phyloP scores from a whole-genome alignment of 2,888 invertebrate genomes.

The Margaritifera margaritifera region DNA sequence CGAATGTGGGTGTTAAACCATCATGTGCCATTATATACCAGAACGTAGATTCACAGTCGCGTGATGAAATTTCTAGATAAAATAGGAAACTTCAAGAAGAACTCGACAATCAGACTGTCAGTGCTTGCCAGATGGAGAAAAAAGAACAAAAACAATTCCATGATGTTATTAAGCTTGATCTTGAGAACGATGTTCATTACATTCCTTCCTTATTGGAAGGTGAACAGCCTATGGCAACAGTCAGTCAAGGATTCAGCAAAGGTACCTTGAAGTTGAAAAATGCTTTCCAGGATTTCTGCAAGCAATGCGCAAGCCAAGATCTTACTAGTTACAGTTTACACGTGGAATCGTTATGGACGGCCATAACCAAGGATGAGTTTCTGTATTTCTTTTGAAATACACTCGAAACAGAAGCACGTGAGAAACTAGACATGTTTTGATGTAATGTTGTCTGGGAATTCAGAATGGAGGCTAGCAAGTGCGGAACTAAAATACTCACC shows the following conservation, averaged over 20 bases:
- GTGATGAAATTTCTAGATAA: no score
- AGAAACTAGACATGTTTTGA: background rate
- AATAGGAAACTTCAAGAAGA: no score
- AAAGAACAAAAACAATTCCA: background rate
- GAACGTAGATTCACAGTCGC: slow-evolving; percentile 1
- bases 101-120: no score
- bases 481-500: no score
- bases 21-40: slow-evolving; percentile 13
- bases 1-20: background rate
- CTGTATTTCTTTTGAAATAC: slow-evolving; percentile 22
- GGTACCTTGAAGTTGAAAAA: background rate
- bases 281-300: background rate
- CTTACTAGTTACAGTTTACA: no score
- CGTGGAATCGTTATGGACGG: slow-evolving; percentile 11
- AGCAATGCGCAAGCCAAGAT: background rate
- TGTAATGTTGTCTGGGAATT: background rate
- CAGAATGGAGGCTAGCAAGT: background rate
- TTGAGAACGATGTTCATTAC: background rate
- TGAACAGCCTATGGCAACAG: slow-evolving; percentile 14
- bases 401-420: slow-evolving; percentile 19
- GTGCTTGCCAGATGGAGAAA: slow-evolving; percentile 6
- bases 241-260: slow-evolving; percentile 11
- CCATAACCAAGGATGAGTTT: slow-evolving; percentile 14
- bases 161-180: slow-evolving; percentile 13
- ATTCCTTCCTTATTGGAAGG: slow-evolving; percentile 14